Evolutionary conservation across 2,797 vertebrate species (phyloP).

Genomic region (Trematomus bernacchii): DNA sequence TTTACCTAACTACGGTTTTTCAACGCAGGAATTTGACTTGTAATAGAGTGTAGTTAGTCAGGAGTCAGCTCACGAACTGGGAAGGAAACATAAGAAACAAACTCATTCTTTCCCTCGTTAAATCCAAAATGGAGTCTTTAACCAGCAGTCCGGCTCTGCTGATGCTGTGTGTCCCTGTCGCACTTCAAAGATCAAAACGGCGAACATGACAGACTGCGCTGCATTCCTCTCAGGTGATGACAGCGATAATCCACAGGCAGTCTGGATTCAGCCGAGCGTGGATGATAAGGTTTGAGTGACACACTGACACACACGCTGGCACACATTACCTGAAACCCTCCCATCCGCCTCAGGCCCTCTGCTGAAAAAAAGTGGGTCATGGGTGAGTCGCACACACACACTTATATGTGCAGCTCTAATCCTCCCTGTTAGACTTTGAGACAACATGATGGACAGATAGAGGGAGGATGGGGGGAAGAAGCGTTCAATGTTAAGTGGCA

Average conservation of each 20-base stretch:
- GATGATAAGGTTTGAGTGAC: constrained; percentile 64
- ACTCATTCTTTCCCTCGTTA: constrained; percentile 20
- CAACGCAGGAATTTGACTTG: neutral
- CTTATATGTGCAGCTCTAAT: constrained; percentile 55
- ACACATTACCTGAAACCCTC: constrained; percentile 63
- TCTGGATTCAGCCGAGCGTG: constrained; percentile 53
- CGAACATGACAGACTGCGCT: constrained; percentile 51
- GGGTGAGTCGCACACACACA: constrained; percentile 58
- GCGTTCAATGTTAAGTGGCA: constrained; percentile 64
- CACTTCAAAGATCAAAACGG: constrained; percentile 60
- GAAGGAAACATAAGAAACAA: neutral
- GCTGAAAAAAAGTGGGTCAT: constrained; percentile 57
- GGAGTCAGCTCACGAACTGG: neutral
- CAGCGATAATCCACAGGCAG: constrained; percentile 68
- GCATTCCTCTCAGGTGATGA: constrained; percentile 71
- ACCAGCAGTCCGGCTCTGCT: neutral
- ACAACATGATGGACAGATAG: constrained; percentile 73
- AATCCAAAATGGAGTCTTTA: constrained; percentile 7
- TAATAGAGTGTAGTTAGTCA: too few relatives aligned
- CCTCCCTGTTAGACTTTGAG: constrained; percentile 64
- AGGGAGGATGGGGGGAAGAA: constrained; percentile 35
- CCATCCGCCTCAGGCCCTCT: constrained; percentile 44
- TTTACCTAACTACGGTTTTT: neutral
- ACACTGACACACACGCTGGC: constrained; percentile 64
- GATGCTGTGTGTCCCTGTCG: constrained; percentile 8